Percentiles rank a stretch among this genome's conserved stretches.
Conservation (phyloP, 2,888 invertebrate species). For the Drosophila seclusa region DNA sequence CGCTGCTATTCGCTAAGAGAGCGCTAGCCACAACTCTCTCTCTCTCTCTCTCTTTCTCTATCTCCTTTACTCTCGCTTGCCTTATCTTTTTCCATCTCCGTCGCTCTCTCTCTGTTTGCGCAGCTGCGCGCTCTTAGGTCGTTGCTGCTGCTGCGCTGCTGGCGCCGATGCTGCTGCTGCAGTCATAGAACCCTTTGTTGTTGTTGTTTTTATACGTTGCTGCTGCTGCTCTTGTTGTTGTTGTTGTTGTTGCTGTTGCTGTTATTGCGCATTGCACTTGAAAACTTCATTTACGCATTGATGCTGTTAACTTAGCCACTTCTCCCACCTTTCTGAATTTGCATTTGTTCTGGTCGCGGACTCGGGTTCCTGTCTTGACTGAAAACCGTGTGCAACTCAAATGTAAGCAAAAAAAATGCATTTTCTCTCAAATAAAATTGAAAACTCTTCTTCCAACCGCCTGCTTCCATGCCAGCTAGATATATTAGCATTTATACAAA, state of each 20-base stretch:
- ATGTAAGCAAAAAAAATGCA: background rate
- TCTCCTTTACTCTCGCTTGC: slow-evolving; percentile 1
- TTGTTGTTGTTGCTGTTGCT: slow-evolving; percentile 26
- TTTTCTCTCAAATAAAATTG: background rate
- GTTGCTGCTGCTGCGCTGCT: slow-evolving; percentile 36
- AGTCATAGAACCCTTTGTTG: slow-evolving; percentile 17
- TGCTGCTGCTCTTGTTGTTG: slow-evolving; percentile 21
- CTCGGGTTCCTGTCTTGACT: slow-evolving; percentile 21
- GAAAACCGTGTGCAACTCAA: slow-evolving; percentile 1
- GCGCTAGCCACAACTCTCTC: background rate
- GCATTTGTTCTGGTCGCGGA: slow-evolving; percentile 25
- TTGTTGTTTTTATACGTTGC: slow-evolving; percentile 15
- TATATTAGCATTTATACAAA: background rate
- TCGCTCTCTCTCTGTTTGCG: slow-evolving; percentile 51
- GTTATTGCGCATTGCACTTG: slow-evolving; percentile 74
- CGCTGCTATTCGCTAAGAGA: slow-evolving; percentile 3
- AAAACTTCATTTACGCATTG: slow-evolving; percentile 71
- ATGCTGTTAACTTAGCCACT: slow-evolving; percentile 4
- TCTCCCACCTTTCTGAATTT: slow-evolving; percentile 18
- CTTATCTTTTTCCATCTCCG: background rate
- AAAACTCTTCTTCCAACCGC: background rate
- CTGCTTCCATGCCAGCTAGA: background rate
- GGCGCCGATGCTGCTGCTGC: slow-evolving; percentile 23
- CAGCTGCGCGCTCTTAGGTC: slow-evolving; percentile 66
- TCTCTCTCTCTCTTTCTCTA: background rate